Percentiles rank a stretch among this genome's conserved stretches.
phyloP scores from a whole-genome alignment of 2,888 invertebrate genomes.

The Eubasilissa splendida region DNA sequence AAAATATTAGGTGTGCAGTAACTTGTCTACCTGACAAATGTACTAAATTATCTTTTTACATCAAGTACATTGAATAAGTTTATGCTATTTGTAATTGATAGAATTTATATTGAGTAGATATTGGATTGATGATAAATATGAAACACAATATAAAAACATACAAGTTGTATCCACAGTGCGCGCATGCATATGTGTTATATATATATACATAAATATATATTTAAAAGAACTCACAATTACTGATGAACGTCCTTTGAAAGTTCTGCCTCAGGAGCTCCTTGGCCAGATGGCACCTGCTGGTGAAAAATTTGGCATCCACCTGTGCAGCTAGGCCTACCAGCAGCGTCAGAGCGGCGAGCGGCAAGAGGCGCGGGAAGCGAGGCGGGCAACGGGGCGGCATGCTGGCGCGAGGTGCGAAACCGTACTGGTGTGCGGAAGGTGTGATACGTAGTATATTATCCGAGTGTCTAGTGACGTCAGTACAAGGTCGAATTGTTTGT shows the following conservation, averaged over 20 bases:
- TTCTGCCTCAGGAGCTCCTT: slow-evolving; percentile 77
- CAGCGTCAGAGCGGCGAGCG: slow-evolving; percentile 35
- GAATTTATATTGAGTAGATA: too few species aligned
- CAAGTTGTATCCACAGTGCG: neutral
- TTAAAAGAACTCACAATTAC: slow-evolving; percentile 77
- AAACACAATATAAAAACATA: too few species aligned
- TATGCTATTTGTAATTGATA: too few species aligned
- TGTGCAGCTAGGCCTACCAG: slow-evolving; percentile 12
- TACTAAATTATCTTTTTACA: too few species aligned
- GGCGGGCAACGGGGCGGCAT: slow-evolving; percentile 62
- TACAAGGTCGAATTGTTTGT: slow-evolving; percentile 24
- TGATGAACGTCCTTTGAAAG: slow-evolving; percentile 78
- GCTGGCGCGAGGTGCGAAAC: slow-evolving; percentile 62
- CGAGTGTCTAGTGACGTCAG: neutral
- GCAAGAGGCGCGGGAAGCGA: slow-evolving; percentile 40
- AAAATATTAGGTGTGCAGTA: too few species aligned
- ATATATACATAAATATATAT: neutral
- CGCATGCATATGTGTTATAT: too few species aligned
- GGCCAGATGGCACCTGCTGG: slow-evolving; percentile 77
- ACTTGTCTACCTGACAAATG: too few species aligned
- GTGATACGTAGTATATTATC: slow-evolving; percentile 15
- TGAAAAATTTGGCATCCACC: slow-evolving; percentile 72
- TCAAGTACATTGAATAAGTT: too few species aligned
- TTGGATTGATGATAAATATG: too few species aligned
- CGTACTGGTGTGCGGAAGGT: slow-evolving; percentile 60